Evolutionary conservation across 2,113 vertebrate genomes (phyloP), one percentile per base, ranked within the genome.

Genomic region (Bagarius yarrelli): DNA sequence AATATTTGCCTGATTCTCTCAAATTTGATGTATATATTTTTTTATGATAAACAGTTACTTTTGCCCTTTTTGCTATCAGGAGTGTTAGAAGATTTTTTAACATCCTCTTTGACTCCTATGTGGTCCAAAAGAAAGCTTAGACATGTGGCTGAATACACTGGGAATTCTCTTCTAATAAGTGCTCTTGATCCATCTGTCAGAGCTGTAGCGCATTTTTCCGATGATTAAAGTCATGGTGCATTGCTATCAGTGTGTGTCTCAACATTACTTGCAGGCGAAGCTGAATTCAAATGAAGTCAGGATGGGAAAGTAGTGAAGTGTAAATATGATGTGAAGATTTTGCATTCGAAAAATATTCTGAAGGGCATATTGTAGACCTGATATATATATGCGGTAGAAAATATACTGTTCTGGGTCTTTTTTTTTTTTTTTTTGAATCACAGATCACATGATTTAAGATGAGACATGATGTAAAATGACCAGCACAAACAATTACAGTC

Each of bases 171-270:
- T 76, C 55, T 76, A 76, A 76, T 76, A 76, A 59, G 55, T 55
- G 44, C 55, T 76, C 73, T 59, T 76, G 55, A 76, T 76, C 73
- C 73, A 76, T 76, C 73, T 76, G 55, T 76, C 55, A 76, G 73
- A 55, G 25, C 30, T 44, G 73, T 76, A 59, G 73, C 73, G 73
- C 73, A 76, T 59, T 55, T 76, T 76, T 76, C 13, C 55, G 11
- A 36, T 76, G 73, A 76, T 76, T 76, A 76, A 76, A 76, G 73
- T 76, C 73, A 76, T 76, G 73, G 73, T 76, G 55, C 55, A 59
- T 76, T 56, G 53, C 53, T 76, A 59, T 59, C 53, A 40, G 32
- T 76, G 55, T 59, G 73, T 59, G 73, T 59, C 55, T 76, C 53
- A 76, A 76, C 55, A 59, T 76, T 59, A 76, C 30, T 76, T 59